Percentiles rank a stretch among this genome's conserved stretches.
Conservation (phyloP, 2,113 vertebrate genomes). For the Speoplatyrhinus poulsoni region DNA sequence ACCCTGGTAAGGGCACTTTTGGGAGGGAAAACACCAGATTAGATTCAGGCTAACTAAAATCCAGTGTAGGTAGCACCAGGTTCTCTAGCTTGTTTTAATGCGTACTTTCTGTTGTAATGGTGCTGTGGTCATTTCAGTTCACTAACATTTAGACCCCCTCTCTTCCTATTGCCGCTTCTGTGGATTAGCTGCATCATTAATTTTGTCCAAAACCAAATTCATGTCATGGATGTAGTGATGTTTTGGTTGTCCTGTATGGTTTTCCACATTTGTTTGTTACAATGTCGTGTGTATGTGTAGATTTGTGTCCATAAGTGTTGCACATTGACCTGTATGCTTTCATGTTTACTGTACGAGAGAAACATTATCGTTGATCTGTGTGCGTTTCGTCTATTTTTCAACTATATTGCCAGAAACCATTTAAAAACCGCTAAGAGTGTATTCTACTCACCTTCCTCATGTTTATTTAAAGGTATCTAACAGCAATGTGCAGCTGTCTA, state of each 20-base stretch:
- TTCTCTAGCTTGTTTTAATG: too few species aligned
- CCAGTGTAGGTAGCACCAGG: too few species aligned
- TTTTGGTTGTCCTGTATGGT: constrained; percentile 31
- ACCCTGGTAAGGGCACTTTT: not conserved
- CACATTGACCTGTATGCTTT: constrained; percentile 11
- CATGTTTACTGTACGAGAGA: constrained; percentile 17
- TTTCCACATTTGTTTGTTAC: constrained; percentile 1
- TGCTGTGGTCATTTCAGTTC: constrained; percentile 46
- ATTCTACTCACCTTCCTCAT: too few species aligned
- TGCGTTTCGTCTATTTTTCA: not conserved
- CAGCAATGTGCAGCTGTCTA: constrained; percentile 32
- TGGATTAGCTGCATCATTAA: constrained; percentile 29
- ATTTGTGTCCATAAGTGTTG: constrained; percentile 22
- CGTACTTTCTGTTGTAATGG: not conserved
- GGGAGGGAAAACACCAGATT: not conserved
- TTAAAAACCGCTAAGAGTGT: constrained; percentile 10
- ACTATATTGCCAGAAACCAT: constrained; percentile 35
- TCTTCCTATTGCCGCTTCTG: constrained; percentile 28
- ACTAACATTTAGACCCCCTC: constrained; percentile 25
- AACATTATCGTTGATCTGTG: not conserved
- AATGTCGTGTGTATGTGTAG: constrained; percentile 15
- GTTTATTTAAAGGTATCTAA: constrained; percentile 1
- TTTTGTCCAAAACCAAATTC: constrained; percentile 11
- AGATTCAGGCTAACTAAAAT: not conserved
- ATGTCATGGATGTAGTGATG: not conserved